These are phyloP conservation scores for Cossypha dichroa DNA, from an alignment of 2,797 vertebrate genomes.

Conservation along the genomic window DNA sequence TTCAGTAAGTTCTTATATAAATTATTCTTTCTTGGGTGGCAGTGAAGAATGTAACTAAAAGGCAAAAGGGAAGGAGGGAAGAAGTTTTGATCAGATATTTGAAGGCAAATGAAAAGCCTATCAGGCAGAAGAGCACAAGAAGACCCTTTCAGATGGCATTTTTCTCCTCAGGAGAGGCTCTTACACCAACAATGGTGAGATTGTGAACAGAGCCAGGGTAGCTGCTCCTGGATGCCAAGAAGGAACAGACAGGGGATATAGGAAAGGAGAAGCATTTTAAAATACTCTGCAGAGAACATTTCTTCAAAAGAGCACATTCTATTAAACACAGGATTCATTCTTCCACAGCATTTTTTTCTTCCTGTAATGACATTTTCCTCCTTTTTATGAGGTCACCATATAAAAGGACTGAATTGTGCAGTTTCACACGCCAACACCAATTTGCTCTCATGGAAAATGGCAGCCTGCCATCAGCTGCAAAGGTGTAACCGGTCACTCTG, in stretches of 20 bases:
- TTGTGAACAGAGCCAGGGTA: background rate
- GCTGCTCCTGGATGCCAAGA: background rate
- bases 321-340: constrained; percentile 46
- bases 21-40: background rate
- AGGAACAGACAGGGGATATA: background rate
- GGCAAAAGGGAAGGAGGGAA: background rate
- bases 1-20: background rate
- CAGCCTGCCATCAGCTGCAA: constrained; percentile 14
- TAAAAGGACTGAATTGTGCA: background rate
- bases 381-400: background rate
- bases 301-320: constrained; percentile 40
- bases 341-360: constrained; percentile 43
- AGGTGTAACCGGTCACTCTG: constrained; percentile 43
- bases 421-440: constrained; percentile 8
- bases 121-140: constrained; percentile 15
- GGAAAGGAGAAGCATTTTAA: background rate
- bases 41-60: background rate
- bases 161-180: constrained; percentile 4
- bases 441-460: constrained; percentile 17
- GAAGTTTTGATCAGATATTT: background rate
- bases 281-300: background rate
- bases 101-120: background rate
- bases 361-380: constrained; percentile 29
- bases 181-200: background rate
- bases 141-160: background rate